phyloP scores from a whole-genome alignment of 2,797 vertebrate genomes.

The Aphelocoma californica region DNA sequence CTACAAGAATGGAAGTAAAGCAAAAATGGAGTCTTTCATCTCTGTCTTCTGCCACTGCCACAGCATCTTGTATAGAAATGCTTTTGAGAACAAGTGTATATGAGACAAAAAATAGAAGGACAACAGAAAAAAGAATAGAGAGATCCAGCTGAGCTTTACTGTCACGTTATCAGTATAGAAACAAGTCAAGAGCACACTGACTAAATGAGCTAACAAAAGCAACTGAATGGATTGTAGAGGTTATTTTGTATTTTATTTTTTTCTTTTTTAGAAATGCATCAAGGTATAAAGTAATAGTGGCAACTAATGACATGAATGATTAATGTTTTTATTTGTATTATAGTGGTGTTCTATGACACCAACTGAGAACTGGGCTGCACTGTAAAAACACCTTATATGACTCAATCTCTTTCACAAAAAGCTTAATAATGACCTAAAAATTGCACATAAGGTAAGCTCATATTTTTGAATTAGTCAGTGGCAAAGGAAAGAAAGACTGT shows the following conservation, averaged over 20 bases:
- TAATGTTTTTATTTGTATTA: slow-evolving; percentile 56
- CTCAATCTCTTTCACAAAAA: slow-evolving; percentile 51
- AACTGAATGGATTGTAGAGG: background rate
- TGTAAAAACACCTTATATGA: slow-evolving; percentile 49
- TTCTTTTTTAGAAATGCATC: background rate
- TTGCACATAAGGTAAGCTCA: slow-evolving; percentile 25
- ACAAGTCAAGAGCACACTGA: background rate
- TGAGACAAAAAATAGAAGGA: background rate
- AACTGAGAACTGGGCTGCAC: slow-evolving; percentile 30
- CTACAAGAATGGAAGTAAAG: background rate
- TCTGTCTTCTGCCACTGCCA: background rate
- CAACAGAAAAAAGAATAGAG: background rate
- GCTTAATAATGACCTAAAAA: slow-evolving; percentile 60
- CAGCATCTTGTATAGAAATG: background rate
- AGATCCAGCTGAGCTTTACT: background rate
- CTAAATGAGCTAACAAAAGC: slow-evolving; percentile 21
- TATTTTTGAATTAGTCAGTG: slow-evolving; percentile 60
- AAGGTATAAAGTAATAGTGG: slow-evolving; percentile 34
- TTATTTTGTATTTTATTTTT: background rate
- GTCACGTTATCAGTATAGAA: background rate
- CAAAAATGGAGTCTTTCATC: background rate
- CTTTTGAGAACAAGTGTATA: background rate
- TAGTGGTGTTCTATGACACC: slow-evolving; percentile 22
- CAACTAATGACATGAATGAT: slow-evolving; percentile 39
- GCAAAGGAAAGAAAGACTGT: slow-evolving; percentile 37